Conservation (phyloP, 53 echinoderm and acorn worm genomes). For the Luidia sarsii region DNA sequence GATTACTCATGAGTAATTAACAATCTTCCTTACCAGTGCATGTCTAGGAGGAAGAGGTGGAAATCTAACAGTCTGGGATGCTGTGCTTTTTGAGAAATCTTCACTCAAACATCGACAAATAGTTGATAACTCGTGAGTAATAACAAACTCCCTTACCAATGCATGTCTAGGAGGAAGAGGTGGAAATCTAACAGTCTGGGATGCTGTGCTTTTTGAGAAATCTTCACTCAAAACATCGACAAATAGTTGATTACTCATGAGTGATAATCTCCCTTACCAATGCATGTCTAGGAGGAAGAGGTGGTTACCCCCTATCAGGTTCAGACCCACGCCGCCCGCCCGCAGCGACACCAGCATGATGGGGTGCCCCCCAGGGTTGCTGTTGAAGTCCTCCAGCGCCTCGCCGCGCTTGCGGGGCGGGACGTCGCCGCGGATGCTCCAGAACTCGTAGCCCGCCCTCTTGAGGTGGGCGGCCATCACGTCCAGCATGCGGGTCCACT, state of each 20-base stretch:
- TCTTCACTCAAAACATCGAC: no score
- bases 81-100: not conserved
- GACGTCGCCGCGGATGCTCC: conserved; percentile 81
- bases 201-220: no score
- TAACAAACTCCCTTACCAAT: no score
- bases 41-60: no score
- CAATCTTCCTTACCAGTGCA: no score
- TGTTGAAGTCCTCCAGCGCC: conserved; percentile 92
- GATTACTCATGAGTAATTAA: no score
- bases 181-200: no score
- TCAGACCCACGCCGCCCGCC: conserved; percentile 94
- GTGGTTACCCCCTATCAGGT: conserved; percentile 95
- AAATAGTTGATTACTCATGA: no score
- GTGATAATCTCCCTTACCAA: conserved; percentile 60
- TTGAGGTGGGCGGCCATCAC: conserved; percentile 74
- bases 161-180: no score
- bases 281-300: conserved; percentile 96
- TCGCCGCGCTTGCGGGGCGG: conserved; percentile 87
- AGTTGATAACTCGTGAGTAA: no score
- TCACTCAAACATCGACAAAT: not conserved
- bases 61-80: no score
- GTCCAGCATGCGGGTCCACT: conserved; percentile 98
- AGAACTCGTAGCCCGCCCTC: conserved; percentile 64
- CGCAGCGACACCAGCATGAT: conserved; percentile 92
- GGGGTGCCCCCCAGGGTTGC: conserved; percentile 66